Evolutionary conservation across 2,888 invertebrate genomes (phyloP).

Genomic region (Parapristionchus giblindavisi): DNA sequence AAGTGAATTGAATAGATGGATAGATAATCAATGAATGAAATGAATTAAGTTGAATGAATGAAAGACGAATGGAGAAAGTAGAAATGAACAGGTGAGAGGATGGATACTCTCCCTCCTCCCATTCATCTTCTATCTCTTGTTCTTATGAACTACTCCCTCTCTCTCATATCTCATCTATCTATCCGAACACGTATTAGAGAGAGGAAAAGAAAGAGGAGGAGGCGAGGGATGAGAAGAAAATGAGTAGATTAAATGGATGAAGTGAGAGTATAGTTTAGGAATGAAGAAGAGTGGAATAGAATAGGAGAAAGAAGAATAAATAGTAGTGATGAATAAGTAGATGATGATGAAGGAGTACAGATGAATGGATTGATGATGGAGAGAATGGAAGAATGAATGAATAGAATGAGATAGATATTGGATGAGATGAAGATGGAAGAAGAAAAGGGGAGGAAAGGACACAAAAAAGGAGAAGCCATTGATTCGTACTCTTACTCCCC

Average conservation of each 20-base stretch:
- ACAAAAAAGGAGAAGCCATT: conserved; percentile 7
- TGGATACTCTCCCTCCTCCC: no score
- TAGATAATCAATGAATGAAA: no score
- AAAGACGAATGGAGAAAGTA: no score
- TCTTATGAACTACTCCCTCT: background rate
- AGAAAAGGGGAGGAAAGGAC: conserved; percentile 16
- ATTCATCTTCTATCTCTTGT: no score
- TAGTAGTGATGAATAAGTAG: conserved; percentile 5
- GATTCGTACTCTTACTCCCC: conserved; percentile 33
- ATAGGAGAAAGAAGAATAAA: conserved; percentile 10
- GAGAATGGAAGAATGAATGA: conserved; percentile 8
- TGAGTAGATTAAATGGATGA: no score
- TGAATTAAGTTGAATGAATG: no score
- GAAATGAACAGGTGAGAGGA: no score
- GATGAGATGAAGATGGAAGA: conserved; percentile 20
- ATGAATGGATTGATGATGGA: conserved; percentile 18
- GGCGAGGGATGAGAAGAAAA: no score
- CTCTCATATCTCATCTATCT: background rate
- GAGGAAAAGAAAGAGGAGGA: conserved; percentile 7
- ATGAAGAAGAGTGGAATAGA: conserved; percentile 5
- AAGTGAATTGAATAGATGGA: background rate
- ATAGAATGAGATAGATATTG: conserved; percentile 5
- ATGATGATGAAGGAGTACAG: background rate
- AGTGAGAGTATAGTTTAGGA: no score
- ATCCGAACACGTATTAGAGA: conserved; percentile 12